These are phyloP conservation scores for Pseudomyrmex flavicornis DNA, from an alignment of 1,140 invertebrate genomes.

Conservation along the genomic window DNA sequence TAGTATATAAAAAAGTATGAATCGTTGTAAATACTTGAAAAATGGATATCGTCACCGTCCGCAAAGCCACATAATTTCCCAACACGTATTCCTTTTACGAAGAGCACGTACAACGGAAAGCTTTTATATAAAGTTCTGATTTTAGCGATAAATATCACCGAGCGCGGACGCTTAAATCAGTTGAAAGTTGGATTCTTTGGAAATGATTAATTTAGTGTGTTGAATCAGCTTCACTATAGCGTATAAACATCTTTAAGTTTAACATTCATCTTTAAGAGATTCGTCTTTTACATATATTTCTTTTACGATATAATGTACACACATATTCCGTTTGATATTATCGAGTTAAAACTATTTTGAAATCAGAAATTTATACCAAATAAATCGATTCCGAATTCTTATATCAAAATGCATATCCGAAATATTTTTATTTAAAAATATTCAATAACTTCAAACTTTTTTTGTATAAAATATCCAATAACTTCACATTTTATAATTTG, in stretches of 20 bases:
- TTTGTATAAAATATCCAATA: neutral
- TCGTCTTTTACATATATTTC: neutral
- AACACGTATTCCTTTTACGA: constrained; percentile 50
- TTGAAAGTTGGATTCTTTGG: constrained; percentile 36
- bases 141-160: constrained; percentile 31
- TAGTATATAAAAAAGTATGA: neutral
- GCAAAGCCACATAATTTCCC: constrained; percentile 54
- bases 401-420: neutral
- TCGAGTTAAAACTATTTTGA: no score
- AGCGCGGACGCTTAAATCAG: constrained; percentile 44
- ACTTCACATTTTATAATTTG: neutral
- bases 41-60: constrained; percentile 38
- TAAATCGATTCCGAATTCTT: neutral
- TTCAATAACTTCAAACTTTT: neutral
- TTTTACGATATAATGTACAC: neutral
- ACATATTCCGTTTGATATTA: neutral
- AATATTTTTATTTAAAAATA: neutral
- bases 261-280: no score
- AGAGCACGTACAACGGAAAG: constrained; percentile 50
- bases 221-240: constrained; percentile 14
- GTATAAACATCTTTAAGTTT: constrained; percentile 39
- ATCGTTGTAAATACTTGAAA: constrained; percentile 37
- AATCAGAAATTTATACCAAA: neutral
- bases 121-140: constrained; percentile 50
- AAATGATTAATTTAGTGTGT: constrained; percentile 25